Conservation (phyloP, 1,140 invertebrate species). For the Drosophila asahinai region DNA sequence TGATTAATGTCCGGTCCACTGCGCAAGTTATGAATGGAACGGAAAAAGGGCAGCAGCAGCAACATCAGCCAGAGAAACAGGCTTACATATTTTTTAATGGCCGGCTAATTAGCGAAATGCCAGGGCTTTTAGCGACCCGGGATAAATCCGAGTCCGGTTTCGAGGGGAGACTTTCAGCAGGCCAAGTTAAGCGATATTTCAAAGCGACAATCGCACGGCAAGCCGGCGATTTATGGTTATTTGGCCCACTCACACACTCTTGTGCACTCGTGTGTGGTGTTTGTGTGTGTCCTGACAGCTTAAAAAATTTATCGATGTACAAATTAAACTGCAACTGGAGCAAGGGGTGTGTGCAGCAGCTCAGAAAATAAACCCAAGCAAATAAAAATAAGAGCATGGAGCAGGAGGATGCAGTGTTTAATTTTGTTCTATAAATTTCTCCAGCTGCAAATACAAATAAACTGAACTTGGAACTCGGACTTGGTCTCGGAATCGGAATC, state of each 20-base stretch:
- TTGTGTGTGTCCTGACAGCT: conserved; percentile 62
- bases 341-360: conserved; percentile 17
- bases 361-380: conserved; percentile 51
- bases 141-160: conserved; percentile 31
- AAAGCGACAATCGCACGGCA: conserved; percentile 66
- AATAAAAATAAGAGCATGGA: conserved; percentile 47
- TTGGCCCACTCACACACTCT: conserved; percentile 43
- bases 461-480: conserved; percentile 19
- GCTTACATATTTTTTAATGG: conserved; percentile 61
- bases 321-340: conserved; percentile 76
- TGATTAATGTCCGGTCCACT: conserved; percentile 63
- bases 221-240: conserved; percentile 69
- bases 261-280: conserved; percentile 18
- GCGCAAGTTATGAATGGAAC: conserved; percentile 55
- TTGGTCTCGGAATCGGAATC: background rate
- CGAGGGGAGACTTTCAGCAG: conserved; percentile 5
- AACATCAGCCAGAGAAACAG: conserved; percentile 7
- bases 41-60: background rate
- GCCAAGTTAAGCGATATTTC: conserved; percentile 72
- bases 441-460: conserved; percentile 61
- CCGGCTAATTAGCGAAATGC: conserved; percentile 64
- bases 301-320: conserved; percentile 81
- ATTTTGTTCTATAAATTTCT: conserved; percentile 75
- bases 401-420: conserved; percentile 55
- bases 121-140: conserved; percentile 48